Conservation (phyloP, 2,888 invertebrate genomes). For the Pyrocoelia pectoralis region DNA sequence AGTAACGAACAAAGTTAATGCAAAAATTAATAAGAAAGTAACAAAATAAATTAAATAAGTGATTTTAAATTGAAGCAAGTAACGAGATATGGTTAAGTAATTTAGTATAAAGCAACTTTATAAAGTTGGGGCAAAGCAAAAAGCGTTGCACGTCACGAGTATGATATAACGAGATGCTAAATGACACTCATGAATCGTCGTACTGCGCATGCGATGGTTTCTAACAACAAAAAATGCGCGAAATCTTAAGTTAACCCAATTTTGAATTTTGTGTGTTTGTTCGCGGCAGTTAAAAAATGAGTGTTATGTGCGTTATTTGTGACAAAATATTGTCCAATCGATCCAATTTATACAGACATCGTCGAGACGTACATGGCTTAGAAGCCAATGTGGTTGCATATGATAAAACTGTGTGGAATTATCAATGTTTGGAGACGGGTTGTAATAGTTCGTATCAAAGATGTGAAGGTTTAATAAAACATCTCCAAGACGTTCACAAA, state of each 20-base stretch:
- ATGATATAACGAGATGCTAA: no score
- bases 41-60: no score
- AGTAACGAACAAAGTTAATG: no score
- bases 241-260: neutral
- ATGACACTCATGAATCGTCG: no score
- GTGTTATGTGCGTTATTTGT: neutral
- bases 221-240: neutral
- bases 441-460: neutral
- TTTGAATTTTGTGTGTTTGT: neutral
- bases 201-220: no score
- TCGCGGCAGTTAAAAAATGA: slow-evolving; percentile 1
- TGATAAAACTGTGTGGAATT: slow-evolving; percentile 2
- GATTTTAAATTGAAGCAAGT: no score
- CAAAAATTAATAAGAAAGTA: no score
- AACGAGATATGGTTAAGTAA: no score
- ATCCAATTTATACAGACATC: slow-evolving; percentile 3
- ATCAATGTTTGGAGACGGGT: neutral
- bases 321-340: slow-evolving; percentile 1
- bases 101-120: no score
- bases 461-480: slow-evolving; percentile 4
- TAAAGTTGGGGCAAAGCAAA: no score
- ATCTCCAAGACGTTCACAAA: slow-evolving; percentile 4
- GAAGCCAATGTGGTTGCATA: neutral
- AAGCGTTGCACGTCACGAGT: no score
- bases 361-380: slow-evolving; percentile 2